These are phyloP conservation scores for Nycticebus coucang DNA, from an alignment of 2,113 vertebrate species.

Conservation along the genomic window DNA sequence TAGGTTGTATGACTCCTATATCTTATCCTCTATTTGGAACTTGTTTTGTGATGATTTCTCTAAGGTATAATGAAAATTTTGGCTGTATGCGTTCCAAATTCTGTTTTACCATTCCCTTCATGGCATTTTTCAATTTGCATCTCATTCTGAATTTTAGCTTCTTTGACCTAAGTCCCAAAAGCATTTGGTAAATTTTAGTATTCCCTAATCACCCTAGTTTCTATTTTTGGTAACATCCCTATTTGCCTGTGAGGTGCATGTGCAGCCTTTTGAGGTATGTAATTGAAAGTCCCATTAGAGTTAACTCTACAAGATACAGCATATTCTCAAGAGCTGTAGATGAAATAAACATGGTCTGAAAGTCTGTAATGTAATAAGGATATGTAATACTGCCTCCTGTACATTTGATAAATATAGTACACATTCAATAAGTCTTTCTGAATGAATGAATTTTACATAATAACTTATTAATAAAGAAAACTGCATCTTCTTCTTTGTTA, in stretches of 20 bases:
- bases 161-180: slow-evolving; percentile 14
- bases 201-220: not conserved
- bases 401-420: not conserved
- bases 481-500: not conserved
- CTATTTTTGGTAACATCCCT: not conserved
- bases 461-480: not conserved
- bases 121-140: not conserved
- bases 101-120: not conserved
- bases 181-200: slow-evolving; percentile 16
- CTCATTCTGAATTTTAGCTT: slow-evolving; percentile 19
- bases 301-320: not conserved
- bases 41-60: not conserved
- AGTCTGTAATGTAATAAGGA: not conserved
- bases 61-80: not conserved
- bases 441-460: slow-evolving; percentile 36
- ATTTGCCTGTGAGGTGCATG: not conserved
- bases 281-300: slow-evolving; percentile 14
- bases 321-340: slow-evolving; percentile 6
- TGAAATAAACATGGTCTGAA: slow-evolving; percentile 20
- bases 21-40: not conserved
- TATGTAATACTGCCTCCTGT: not conserved
- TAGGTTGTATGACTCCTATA: not conserved
- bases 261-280: not conserved
- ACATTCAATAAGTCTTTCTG: not conserved
- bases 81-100: not conserved